Conservation (phyloP, 2,888 invertebrate species). For the Antitype chi region DNA sequence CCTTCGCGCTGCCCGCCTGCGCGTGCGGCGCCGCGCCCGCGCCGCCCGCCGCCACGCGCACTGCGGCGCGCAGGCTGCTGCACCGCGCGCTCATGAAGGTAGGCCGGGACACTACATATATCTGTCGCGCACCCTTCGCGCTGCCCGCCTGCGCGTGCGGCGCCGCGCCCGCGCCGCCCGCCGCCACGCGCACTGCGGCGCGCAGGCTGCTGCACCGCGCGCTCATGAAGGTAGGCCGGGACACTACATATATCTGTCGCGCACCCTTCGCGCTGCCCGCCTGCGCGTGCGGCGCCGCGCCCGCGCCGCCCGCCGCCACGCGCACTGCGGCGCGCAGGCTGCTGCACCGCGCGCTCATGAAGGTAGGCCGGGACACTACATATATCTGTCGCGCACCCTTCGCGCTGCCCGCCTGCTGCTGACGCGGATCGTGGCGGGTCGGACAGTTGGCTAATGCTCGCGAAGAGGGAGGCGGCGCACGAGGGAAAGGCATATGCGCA, state of each 20-base stretch:
- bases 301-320: constrained; percentile 63
- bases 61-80: constrained; percentile 76
- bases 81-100: constrained; percentile 82
- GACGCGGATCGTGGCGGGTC: too few relatives aligned
- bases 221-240: constrained; percentile 73
- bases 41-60: constrained; percentile 52
- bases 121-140: constrained; percentile 92
- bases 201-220: constrained; percentile 83
- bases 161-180: constrained; percentile 67
- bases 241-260: constrained; percentile 77
- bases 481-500: too few relatives aligned
- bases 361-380: constrained; percentile 65
- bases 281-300: constrained; percentile 91
- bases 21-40: constrained; percentile 86
- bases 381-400: constrained; percentile 91
- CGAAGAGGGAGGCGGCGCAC: too few relatives aligned
- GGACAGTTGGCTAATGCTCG: too few relatives aligned
- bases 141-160: constrained; percentile 94
- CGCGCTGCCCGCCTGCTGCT: constrained; percentile 93
- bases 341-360: constrained; percentile 81
- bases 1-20: constrained; percentile 95
- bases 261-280: constrained; percentile 94
- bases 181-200: constrained; percentile 59
- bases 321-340: constrained; percentile 72
- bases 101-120: neutral